These are phyloP conservation scores for Stegana nigrithorax DNA, from an alignment of 2,888 invertebrate species.

Conservation along the genomic window DNA sequence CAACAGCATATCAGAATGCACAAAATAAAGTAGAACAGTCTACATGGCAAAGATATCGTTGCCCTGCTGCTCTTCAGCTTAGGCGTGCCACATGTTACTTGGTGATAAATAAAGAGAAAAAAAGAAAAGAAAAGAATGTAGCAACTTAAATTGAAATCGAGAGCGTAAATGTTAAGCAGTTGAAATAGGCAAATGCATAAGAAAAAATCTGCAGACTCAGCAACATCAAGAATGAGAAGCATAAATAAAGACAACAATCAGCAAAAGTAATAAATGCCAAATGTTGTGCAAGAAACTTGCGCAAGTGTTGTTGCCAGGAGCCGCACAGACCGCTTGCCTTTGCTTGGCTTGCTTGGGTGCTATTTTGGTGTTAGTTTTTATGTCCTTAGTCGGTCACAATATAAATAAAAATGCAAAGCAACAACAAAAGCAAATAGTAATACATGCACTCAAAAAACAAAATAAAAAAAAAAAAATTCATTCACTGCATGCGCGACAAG, in stretches of 20 bases:
- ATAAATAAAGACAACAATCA: slow-evolving; percentile 18
- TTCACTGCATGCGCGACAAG: no score
- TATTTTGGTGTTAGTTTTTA: background rate
- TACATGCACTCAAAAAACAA: no score
- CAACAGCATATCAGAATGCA: background rate
- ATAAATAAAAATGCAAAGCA: slow-evolving; percentile 4
- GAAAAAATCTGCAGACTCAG: slow-evolving; percentile 9
- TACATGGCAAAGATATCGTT: background rate
- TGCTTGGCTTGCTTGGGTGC: no score
- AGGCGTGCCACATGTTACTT: background rate
- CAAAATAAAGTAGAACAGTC: background rate
- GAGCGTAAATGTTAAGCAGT: slow-evolving; percentile 20
- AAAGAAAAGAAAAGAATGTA: background rate
- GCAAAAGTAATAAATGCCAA: slow-evolving; percentile 18
- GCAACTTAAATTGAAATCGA: background rate
- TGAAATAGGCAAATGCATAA: slow-evolving; percentile 7
- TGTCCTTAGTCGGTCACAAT: background rate
- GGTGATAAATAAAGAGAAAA: slow-evolving; percentile 4
- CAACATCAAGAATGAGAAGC: slow-evolving; percentile 1
- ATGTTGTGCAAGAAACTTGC: slow-evolving; percentile 8
- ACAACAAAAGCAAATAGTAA: no score
- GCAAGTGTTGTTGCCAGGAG: background rate
- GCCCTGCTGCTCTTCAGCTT: background rate
- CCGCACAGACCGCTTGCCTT: background rate
- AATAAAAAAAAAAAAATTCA: no score